phyloP scores from a whole-genome alignment of 1,140 invertebrate species.

The Cardiocondyla obscurior region DNA sequence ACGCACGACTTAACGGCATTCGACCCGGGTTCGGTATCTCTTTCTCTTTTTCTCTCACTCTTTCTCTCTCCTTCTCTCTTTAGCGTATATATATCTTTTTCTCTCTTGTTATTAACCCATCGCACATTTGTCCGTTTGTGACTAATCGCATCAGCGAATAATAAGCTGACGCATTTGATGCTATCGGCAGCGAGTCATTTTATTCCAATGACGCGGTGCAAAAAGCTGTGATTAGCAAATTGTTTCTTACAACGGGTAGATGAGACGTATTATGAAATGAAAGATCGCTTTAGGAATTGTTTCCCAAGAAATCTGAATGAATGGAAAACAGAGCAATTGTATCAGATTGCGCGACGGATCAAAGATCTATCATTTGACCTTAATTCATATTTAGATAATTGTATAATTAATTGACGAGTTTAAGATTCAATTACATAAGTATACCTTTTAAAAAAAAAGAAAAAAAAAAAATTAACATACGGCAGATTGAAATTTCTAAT shows the following conservation, averaged over 20 bases:
- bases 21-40: background rate
- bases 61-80: background rate
- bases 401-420: too few species aligned
- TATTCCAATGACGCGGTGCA: background rate
- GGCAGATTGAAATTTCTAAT: background rate
- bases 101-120: conserved; percentile 19
- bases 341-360: background rate
- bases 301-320: background rate
- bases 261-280: background rate
- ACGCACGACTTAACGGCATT: conserved; percentile 38
- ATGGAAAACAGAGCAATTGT: background rate
- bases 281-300: background rate
- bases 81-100: background rate
- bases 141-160: conserved; percentile 30
- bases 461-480: background rate
- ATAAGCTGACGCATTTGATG: conserved; percentile 8
- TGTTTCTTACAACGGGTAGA: background rate
- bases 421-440: background rate
- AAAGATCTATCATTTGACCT: background rate
- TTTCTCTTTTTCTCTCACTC: conserved; percentile 5
- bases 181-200: conserved; percentile 5
- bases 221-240: background rate
- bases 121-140: background rate
- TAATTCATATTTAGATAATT: background rate
- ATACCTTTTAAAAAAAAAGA: background rate